Evolutionary conservation across 2,888 invertebrate genomes (phyloP), one percentile per base, ranked within the genome.

Genomic region (Phaedon cochleariae): DNA sequence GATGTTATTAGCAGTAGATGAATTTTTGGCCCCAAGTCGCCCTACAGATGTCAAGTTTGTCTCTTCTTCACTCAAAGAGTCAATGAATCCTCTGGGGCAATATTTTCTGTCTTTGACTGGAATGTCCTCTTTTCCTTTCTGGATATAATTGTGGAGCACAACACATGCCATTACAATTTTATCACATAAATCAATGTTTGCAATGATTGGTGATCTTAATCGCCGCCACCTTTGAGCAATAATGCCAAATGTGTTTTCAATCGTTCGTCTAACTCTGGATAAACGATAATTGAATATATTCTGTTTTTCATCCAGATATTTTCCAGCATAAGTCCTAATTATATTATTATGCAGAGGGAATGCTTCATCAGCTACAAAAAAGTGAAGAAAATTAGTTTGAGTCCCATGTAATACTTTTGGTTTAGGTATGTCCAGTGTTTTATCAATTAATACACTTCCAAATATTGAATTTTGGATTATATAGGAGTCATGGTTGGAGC

Each of bases 91-190:
- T 18, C 41, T 60, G 12, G 60, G 41, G 45, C 41, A 52, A 20
- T 60, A 52, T 18, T 15, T 60, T 52, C 52, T 51, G 2, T 60
- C 45, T 3, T 41, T 18, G 4, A 45, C 7, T 37, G 26, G 17
- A 1, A 69, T 59, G 12, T 70, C 66, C 57, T 67, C 59, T 48
- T 68, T 69, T n/a, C 60, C 41, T 59, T 60, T 61, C 59, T 71
- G 70, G 7, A 72, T 26, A 37, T 62, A 73, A 65, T 73, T 73
- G 51, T 73, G 69, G 0, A 73, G 31, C 7, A 69, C 69, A 18
- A 71, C 64, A 18, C 57, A 48, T 26, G 71, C 71, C 60, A 61
- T 22, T 49, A 64, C 55, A 53, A 71, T 71, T 31, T 37, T 18
- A 9, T 63, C 41, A 51, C 58, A 51, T 17, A 45, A 15, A 9